A percentile compares a stretch with the other conserved stretches of the same genome.
Evolutionary conservation across 2,888 invertebrate species (phyloP).

Genomic region (Limnephilus auricula): DNA sequence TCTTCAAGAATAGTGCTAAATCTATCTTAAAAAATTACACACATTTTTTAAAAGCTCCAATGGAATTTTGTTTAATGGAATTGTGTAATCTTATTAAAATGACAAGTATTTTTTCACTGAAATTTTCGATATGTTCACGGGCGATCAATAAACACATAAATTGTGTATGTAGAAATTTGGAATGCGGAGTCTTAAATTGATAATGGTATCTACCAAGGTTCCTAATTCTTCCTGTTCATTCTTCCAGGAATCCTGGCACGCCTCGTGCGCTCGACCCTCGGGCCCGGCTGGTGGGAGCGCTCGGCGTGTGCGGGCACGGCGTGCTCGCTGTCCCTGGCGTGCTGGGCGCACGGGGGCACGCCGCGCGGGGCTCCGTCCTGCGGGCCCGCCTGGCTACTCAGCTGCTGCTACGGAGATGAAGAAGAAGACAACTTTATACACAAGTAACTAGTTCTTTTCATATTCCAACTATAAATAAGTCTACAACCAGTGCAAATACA

Average conservation of each 20-base stretch:
- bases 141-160: too few relatives aligned
- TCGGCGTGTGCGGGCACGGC: slow-evolving; percentile 74
- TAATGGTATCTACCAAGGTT: background rate
- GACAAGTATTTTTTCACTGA: too few relatives aligned
- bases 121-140: too few relatives aligned
- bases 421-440: slow-evolving; percentile 59
- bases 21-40: too few relatives aligned
- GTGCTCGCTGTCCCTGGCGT: slow-evolving; percentile 84
- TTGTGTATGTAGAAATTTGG: too few relatives aligned
- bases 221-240: background rate
- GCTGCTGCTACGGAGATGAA: slow-evolving; percentile 77
- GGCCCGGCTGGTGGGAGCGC: slow-evolving; percentile 51
- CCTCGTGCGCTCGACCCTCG: slow-evolving; percentile 61
- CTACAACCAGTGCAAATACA: too few relatives aligned
- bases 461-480: background rate
- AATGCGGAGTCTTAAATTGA: too few relatives aligned
- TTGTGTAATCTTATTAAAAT: too few relatives aligned
- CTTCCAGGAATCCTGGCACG: slow-evolving; percentile 60
- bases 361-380: slow-evolving; percentile 80
- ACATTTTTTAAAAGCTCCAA: too few relatives aligned
- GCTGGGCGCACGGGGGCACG: slow-evolving; percentile 86
- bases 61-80: too few relatives aligned
- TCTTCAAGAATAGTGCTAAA: too few relatives aligned
- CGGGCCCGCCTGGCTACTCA: slow-evolving; percentile 84
- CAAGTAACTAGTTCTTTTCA: slow-evolving; percentile 24